A percentile compares a stretch with the other conserved stretches of the same genome.
Evolutionary conservation across 2,797 vertebrate species (phyloP).

Genomic region (Myotis vivesi): DNA sequence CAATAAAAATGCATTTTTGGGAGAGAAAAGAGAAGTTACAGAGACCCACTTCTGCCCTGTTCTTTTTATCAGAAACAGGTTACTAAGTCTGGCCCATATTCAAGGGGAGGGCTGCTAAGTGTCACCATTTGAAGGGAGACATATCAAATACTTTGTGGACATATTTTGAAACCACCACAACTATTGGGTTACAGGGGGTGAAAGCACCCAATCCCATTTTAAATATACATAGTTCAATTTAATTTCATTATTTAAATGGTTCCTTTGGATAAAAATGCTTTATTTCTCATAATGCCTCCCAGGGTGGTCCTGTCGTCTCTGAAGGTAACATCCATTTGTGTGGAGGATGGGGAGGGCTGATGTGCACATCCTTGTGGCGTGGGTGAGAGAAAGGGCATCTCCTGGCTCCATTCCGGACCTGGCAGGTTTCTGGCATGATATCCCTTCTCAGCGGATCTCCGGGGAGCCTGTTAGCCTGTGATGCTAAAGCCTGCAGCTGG

Average conservation of each 20-base stretch:
- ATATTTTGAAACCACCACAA: not conserved
- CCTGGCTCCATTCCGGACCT: not conserved
- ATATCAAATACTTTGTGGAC: not conserved
- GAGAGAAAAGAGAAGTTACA: not conserved
- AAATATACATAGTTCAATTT: not conserved
- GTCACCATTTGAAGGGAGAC: not conserved
- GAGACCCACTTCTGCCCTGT: not conserved
- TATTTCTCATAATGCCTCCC: not conserved
- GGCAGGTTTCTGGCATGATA: not conserved
- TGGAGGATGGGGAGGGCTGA: not conserved
- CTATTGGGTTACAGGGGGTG: not conserved
- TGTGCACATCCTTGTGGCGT: not conserved
- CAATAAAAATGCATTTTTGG: too few relatives aligned
- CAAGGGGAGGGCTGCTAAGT: not conserved
- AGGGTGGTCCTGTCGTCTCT: not conserved
- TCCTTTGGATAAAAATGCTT: constrained; percentile 37
- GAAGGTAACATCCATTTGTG: not conserved
- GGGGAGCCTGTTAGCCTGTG: not conserved
- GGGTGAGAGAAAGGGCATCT: not conserved
- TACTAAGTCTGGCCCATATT: not conserved
- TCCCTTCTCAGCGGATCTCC: not conserved
- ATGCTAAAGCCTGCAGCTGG: not conserved
- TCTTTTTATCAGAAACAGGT: not conserved
- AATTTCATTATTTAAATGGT: constrained; percentile 9
- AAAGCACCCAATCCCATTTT: not conserved